These are phyloP conservation scores for Drosophila merina DNA, from an alignment of 2,888 invertebrate genomes.

Conservation along the genomic window DNA sequence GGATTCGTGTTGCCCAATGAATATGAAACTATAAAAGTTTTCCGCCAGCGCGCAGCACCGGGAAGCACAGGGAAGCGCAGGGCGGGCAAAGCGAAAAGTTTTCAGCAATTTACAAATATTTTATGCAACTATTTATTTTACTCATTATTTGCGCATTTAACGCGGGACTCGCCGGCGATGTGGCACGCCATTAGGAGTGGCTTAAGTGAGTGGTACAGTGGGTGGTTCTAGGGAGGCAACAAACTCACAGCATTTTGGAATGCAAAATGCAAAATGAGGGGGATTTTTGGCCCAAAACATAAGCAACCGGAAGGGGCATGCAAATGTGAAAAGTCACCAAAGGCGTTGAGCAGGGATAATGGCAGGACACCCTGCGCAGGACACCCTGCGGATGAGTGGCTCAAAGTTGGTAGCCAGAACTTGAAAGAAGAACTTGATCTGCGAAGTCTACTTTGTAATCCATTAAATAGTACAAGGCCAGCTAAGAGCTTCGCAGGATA, in stretches of 20 bases:
- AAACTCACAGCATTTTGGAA: conserved; percentile 25
- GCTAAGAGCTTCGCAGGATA: no score
- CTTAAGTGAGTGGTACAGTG: conserved; percentile 25
- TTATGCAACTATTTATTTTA: conserved; percentile 61
- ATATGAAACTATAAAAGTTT: conserved; percentile 60
- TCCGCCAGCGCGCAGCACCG: conserved; percentile 27
- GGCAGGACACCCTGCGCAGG: background rate
- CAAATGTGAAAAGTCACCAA: conserved; percentile 31
- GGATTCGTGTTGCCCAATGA: conserved; percentile 43
- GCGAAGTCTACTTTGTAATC: conserved; percentile 8
- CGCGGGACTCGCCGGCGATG: conserved; percentile 28
- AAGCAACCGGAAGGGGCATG: conserved; percentile 14
- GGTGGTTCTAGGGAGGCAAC: conserved; percentile 6
- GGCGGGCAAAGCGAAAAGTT: conserved; percentile 34
- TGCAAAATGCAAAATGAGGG: conserved; percentile 17
- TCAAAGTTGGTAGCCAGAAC: conserved; percentile 17
- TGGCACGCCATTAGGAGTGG: conserved; percentile 40
- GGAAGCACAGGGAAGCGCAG: background rate
- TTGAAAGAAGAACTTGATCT: conserved; percentile 33
- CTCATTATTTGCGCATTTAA: conserved; percentile 60
- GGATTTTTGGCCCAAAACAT: conserved; percentile 19
- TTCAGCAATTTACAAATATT: conserved; percentile 60
- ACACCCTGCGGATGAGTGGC: background rate
- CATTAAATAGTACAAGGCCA: background rate
- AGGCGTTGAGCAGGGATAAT: conserved; percentile 18